A percentile compares a stretch with the other conserved stretches of the same genome.
phyloP scores from a whole-genome alignment of 1,140 invertebrate species.

The Xylocopa sonorina region DNA sequence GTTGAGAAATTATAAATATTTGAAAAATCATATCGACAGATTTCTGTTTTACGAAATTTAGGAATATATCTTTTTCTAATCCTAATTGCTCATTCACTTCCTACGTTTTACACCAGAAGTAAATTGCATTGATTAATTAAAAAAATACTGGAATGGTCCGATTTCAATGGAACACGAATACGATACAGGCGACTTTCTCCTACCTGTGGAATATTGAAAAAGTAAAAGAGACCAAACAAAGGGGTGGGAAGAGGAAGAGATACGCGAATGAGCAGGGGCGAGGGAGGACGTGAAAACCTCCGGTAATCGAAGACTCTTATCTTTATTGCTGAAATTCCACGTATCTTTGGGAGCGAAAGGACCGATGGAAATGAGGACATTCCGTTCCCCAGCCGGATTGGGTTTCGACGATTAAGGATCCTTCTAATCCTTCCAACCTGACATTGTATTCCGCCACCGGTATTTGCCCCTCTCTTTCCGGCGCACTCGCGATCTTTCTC shows the following conservation, averaged over 20 bases:
- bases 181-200: too few relatives aligned
- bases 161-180: too few relatives aligned
- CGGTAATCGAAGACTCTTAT: conserved; percentile 71
- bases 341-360: conserved; percentile 67
- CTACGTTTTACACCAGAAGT: too few relatives aligned
- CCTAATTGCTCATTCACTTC: too few relatives aligned
- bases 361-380: conserved; percentile 68
- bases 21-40: too few relatives aligned
- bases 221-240: background rate
- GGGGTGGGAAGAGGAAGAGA: conserved; percentile 10
- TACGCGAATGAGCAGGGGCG: background rate
- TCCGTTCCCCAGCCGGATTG: conserved; percentile 67
- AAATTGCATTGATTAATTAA: too few relatives aligned
- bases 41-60: too few relatives aligned
- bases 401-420: conserved; percentile 73
- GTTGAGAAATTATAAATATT: too few relatives aligned
- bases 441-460: conserved; percentile 45
- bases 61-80: too few relatives aligned
- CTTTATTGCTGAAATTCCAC: conserved; percentile 74
- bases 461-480: conserved; percentile 41
- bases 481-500: conserved; percentile 30
- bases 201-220: conserved; percentile 38
- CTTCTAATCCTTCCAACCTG: conserved; percentile 69
- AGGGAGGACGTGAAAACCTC: conserved; percentile 43
- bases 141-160: too few relatives aligned